Evolutionary conservation across 2,113 vertebrate species (phyloP), one percentile per base, ranked within the genome.

Genomic region (Neogobius melanostomus): DNA sequence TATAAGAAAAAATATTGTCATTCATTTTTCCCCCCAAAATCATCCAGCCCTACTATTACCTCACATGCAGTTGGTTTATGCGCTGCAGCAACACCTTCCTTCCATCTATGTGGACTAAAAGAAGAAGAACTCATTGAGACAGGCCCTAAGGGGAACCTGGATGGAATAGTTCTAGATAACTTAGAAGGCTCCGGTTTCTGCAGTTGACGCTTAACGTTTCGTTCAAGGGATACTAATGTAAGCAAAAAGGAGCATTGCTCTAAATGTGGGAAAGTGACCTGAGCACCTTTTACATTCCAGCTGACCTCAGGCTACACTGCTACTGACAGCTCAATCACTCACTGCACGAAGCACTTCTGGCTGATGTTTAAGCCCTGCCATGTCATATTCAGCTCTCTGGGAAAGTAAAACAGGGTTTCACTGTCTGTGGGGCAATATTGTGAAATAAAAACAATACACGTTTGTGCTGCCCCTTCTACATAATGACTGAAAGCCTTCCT

Each of bases 261-360:
- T 74, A 77, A 82, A n/a, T 65, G 64, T 64, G 61, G 46, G 47
- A 77, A 17, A 73, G 4, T 74, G 57, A 77, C 68, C 80, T 72
- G 48, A 72, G 56, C 62, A 76, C 67, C 56, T 82, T 75, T 78
- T 44, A 65, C 52, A 67, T 74, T 68, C 60, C 66, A 74, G 71
- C 68, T 44, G 71, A 47, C 72, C 82, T 65, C 50, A 64, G 80
- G 66, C 43, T 64, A 50, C 11, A 64, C 3, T 8, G 49, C 77
- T 8, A 45, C 15, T 82, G 87, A 88, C 85, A 70, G 66, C 47
- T 74, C 66, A 71, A 81, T 87, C 80, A 78, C 69, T 75, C 81
- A 81, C 14, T 51, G 54, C 46, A 56, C 36, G 56, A 74, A 46
- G 52, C 47, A 62, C 12, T 47, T 63, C 56, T 52, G 12, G 52